Conservation (phyloP, 2,797 vertebrate species). For the Cuculus canorus region DNA sequence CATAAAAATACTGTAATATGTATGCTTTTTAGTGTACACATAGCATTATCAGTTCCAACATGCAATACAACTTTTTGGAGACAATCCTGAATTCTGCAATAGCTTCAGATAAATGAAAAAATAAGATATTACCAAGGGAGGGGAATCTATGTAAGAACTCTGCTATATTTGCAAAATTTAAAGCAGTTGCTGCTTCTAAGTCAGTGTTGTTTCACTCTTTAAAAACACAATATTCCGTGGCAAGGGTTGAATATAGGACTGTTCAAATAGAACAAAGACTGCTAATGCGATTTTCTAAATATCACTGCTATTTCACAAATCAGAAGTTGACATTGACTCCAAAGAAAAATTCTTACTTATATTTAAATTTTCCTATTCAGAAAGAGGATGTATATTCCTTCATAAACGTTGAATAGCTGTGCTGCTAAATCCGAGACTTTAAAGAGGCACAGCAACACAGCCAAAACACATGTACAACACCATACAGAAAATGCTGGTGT, state of each 20-base stretch:
- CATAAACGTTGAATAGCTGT: neutral
- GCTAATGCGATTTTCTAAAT: neutral
- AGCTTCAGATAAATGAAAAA: neutral
- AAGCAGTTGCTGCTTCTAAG: neutral
- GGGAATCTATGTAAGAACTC: neutral
- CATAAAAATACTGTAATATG: neutral
- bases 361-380: neutral
- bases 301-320: neutral
- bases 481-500: neutral
- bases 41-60: neutral
- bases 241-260: neutral
- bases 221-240: neutral
- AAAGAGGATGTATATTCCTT: neutral
- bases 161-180: neutral
- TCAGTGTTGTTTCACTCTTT: neutral
- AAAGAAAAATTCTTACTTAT: neutral
- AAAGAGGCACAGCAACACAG: neutral
- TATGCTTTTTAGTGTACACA: neutral
- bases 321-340: neutral
- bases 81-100: neutral
- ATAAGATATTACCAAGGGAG: neutral
- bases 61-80: neutral
- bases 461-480: neutral
- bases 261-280: neutral
- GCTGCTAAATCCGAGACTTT: neutral